phyloP scores from a whole-genome alignment of 2,888 invertebrate genomes.

The Drosophila putrida region DNA sequence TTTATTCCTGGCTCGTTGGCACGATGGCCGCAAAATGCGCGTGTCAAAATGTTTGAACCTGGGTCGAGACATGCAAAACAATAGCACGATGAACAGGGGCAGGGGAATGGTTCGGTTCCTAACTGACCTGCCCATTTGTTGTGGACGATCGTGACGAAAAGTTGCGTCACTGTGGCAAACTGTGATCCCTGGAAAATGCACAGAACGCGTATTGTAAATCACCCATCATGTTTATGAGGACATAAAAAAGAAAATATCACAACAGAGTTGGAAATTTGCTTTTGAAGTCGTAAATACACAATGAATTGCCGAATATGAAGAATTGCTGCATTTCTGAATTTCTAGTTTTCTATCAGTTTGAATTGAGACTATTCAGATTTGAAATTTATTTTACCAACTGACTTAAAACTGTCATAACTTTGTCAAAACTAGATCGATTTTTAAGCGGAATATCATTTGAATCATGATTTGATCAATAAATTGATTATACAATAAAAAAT shows the following conservation, averaged over 20 bases:
- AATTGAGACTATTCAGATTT: no score
- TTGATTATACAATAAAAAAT: no score
- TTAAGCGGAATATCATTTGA: no score
- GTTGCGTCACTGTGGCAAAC: constrained; percentile 65
- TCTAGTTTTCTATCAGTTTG: no score
- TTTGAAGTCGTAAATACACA: constrained; percentile 15
- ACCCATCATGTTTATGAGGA: constrained; percentile 48
- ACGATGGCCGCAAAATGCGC: constrained; percentile 56
- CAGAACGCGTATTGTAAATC: constrained; percentile 36
- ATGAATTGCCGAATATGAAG: constrained; percentile 6
- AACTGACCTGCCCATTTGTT: constrained; percentile 43
- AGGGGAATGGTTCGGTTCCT: constrained; percentile 1
- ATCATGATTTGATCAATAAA: no score
- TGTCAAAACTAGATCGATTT: no score
- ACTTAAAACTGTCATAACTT: no score
- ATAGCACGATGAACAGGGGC: constrained; percentile 29
- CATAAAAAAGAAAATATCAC: constrained; percentile 38
- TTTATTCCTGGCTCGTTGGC: constrained; percentile 44
- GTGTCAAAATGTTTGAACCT: constrained; percentile 44
- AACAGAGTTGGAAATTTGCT: constrained; percentile 32
- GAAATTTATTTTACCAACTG: no score
- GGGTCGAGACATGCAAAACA: constrained; percentile 50
- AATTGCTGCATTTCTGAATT: no score
- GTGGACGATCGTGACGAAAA: constrained; percentile 54
- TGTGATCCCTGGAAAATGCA: constrained; percentile 58